Percentiles rank a stretch among this genome's conserved stretches.
Conservation (phyloP, 64 coral and sea anemone genomes). For the Hydrozoanthus tunicans region DNA sequence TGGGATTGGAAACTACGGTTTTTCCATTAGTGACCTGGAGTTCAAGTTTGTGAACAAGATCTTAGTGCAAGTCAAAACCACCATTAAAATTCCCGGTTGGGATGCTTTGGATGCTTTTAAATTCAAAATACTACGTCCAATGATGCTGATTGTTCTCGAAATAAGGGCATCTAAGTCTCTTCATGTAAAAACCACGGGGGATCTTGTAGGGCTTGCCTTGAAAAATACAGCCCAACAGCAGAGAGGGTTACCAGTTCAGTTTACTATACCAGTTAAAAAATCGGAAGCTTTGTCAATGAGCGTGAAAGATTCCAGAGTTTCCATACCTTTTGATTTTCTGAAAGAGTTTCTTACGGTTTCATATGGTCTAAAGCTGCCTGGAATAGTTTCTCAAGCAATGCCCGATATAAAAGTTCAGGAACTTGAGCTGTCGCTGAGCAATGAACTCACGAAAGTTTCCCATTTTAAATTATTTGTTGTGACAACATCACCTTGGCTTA, state of each 20-base stretch:
- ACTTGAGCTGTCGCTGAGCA: slow-evolving; percentile 17
- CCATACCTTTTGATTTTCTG: slow-evolving; percentile 21
- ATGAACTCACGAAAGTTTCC: slow-evolving; percentile 43
- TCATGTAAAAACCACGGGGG: slow-evolving; percentile 25
- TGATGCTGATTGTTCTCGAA: slow-evolving; percentile 10
- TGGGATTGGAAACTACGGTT: slow-evolving; percentile 71
- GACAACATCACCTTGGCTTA: slow-evolving; percentile 25
- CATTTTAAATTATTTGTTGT: slow-evolving; percentile 21
- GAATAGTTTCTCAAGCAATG: slow-evolving; percentile 34
- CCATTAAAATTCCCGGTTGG: slow-evolving; percentile 67
- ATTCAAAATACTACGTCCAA: slow-evolving; percentile 66
- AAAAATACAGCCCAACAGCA: not conserved
- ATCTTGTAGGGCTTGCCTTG: slow-evolving; percentile 18
- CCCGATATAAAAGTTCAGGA: slow-evolving; percentile 13
- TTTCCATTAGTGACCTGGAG: slow-evolving; percentile 46
- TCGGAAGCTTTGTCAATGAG: slow-evolving; percentile 7
- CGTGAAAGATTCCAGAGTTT: not conserved
- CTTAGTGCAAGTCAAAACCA: not conserved
- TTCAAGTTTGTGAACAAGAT: slow-evolving; percentile 41
- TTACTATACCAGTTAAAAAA: slow-evolving; percentile 12
- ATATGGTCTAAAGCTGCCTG: slow-evolving; percentile 11
- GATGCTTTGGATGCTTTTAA: slow-evolving; percentile 65
- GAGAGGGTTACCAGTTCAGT: slow-evolving; percentile 27
- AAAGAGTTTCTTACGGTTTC: slow-evolving; percentile 33
- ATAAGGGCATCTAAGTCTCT: slow-evolving; percentile 13